Evolutionary conservation across 2,113 vertebrate genomes (phyloP).

Genomic region (Aix galericulata): DNA sequence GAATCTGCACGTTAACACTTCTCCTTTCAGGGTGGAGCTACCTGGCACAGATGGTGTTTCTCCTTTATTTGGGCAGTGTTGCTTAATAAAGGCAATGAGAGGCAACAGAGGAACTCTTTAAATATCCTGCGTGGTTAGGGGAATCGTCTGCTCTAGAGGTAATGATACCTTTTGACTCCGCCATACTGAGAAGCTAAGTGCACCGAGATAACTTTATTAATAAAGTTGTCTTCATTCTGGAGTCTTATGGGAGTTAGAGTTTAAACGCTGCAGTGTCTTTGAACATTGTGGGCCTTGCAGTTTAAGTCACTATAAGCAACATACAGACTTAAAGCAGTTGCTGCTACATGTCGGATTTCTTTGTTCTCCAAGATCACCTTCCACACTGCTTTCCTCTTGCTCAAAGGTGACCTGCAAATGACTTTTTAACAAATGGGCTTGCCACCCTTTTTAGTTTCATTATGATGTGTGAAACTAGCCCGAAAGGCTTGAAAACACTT

Average conservation of each 20-base stretch:
- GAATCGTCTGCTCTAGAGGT: neutral
- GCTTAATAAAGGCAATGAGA: neutral
- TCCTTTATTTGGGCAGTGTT: neutral
- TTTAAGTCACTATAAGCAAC: neutral
- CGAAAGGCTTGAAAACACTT: conserved; percentile 58
- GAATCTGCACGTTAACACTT: neutral
- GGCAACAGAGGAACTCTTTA: neutral
- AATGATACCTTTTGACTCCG: neutral
- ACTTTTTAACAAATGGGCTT: conserved; percentile 2
- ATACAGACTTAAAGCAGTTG: neutral
- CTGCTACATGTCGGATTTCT: neutral
- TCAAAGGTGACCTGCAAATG: conserved; percentile 69
- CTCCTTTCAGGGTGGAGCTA: neutral
- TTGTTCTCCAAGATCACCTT: conserved; percentile 47
- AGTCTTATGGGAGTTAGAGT: neutral
- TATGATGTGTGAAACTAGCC: conserved; percentile 62
- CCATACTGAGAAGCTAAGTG: neutral
- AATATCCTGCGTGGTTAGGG: neutral
- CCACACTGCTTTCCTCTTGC: conserved; percentile 8
- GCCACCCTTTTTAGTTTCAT: conserved; percentile 1
- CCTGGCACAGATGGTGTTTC: neutral
- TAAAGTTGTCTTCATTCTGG: neutral
- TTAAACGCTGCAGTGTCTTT: neutral
- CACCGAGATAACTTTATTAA: neutral
- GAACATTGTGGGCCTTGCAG: neutral